These are phyloP conservation scores for Halictus rubicundus DNA, from an alignment of 1,140 invertebrate species.

Conservation along the genomic window DNA sequence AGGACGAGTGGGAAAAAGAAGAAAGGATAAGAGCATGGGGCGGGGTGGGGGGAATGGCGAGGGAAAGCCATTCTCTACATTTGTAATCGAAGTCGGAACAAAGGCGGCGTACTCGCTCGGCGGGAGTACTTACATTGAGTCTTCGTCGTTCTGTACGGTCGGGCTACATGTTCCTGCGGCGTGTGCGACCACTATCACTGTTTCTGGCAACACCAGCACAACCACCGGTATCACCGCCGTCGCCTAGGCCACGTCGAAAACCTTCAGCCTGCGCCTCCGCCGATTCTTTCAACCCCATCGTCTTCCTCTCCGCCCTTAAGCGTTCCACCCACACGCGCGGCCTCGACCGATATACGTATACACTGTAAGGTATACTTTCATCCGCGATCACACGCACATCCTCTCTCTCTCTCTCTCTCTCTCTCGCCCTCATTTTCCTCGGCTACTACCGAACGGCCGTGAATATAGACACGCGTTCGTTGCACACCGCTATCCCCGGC, in stretches of 20 bases:
- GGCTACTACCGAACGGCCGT: neutral
- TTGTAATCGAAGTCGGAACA: constrained; percentile 74
- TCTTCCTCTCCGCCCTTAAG: constrained; percentile 18
- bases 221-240: constrained; percentile 4
- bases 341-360: too few species aligned
- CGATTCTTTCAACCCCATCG: neutral
- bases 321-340: constrained; percentile 25
- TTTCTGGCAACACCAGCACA: constrained; percentile 36
- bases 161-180: constrained; percentile 29
- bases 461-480: neutral
- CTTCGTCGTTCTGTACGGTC: constrained; percentile 39
- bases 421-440: neutral
- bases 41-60: neutral
- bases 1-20: constrained; percentile 25
- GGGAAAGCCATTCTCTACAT: constrained; percentile 65
- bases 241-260: neutral
- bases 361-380: neutral
- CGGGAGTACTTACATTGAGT: constrained; percentile 48
- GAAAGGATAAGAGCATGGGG: neutral
- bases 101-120: constrained; percentile 57
- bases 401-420: neutral
- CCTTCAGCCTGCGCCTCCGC: too few species aligned
- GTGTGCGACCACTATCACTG: constrained; percentile 33
- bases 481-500: neutral
- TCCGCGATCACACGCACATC: constrained; percentile 12